Evolutionary conservation across 2,797 vertebrate genomes (phyloP), one percentile per base, ranked within the genome.

Genomic region (Simalia tracyae): DNA sequence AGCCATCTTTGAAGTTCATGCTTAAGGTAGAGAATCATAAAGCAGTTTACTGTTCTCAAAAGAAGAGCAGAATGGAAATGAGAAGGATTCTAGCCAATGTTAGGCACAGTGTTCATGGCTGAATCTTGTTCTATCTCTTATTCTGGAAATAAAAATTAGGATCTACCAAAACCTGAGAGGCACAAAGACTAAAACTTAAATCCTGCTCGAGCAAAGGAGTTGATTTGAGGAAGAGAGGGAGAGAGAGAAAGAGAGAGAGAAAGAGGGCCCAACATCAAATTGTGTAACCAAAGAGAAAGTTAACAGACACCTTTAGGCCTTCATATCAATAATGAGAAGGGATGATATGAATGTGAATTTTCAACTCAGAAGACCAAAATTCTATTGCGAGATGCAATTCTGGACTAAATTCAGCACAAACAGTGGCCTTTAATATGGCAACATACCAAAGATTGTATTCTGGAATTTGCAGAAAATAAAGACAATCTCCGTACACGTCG

Each of bases 111-210:
- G 17, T 57, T 92, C 85, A 64, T 90, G 54, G 92, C 89, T 81
- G 89, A 81, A 91, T 50, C 42, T 95, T 94, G 93, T 81, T 63
- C 11, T 54, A 19, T 15, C 7, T 87, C 61, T 46, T 87, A 26
- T 63, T 46, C 63, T 46, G 60, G 95, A 9, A 81, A 86, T 92
- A 72, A 95, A 96, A 96, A 95, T 95, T 92, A 96, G 94, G 91
- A 95, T 92, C 68, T 94, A 91, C 94, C 95, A 88, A 54, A 94
- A 93, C 94, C 76, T 87, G 63, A 91, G 93, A 89, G 63, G 60
- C 96, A 92, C 60, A 46, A 85, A 94, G 85, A n/a, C n/a, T 92
- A 95, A 91, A 84, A 66, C 0, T 1, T 12, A 57, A 72, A 19
- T 36, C 31, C 28, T 76, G 36, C 17, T 76, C 2, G 22, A 42